Base-by-base conservation (phyloP, 2,797 vertebrate species). In the Pseudomugil tenellus region DNA sequence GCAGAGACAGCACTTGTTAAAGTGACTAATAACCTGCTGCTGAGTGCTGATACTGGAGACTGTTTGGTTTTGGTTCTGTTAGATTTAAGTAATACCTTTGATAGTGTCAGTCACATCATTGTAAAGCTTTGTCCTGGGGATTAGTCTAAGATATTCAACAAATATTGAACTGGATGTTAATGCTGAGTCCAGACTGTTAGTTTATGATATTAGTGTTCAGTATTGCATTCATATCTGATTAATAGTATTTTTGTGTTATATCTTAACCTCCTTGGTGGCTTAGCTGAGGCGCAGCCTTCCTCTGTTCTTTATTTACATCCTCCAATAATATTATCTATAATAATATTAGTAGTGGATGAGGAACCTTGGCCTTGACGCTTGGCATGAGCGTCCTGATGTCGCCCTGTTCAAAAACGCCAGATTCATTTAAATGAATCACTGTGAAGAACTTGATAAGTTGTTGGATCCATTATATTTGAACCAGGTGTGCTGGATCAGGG, bases 1-100 rank as follows among this genome's bases (percentile, higher is more conserved):
- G 51, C 51, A 53, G 51, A 53, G 14, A 53, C 16, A 29, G 51
- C 51, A 53, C 51, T 53, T 53, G 51, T 53, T 53, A 29, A 53
- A 53, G 25, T 53, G 51, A 53, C 11, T 53, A 53, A 53, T 53
- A 26, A 53, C 13, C 26, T 28, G 26, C 51, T 53, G 23, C 51
- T 28, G 25, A 28, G 14, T 53, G 26, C 51, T 29, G 26, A 52
- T 52, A 52, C 14, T 28, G 23, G 26, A 53, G 51, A 53, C 7
- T 29, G 26, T 3, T 51, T 25, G 48, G 25, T 51, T 51, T 51
- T 6, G 13, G 12, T 29, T 29, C 51, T 17, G 16, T 53, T 9
- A 53, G 14, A 53, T 53, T 29, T 29, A 29, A 53, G 26, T 53
- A 28, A 26, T 53, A 14, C 51, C 26, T 53, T 28, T 53, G 8